Evolutionary conservation across 2,888 invertebrate genomes (phyloP), one percentile per base, ranked within the genome.

Genomic region (Leptopilina syphax): DNA sequence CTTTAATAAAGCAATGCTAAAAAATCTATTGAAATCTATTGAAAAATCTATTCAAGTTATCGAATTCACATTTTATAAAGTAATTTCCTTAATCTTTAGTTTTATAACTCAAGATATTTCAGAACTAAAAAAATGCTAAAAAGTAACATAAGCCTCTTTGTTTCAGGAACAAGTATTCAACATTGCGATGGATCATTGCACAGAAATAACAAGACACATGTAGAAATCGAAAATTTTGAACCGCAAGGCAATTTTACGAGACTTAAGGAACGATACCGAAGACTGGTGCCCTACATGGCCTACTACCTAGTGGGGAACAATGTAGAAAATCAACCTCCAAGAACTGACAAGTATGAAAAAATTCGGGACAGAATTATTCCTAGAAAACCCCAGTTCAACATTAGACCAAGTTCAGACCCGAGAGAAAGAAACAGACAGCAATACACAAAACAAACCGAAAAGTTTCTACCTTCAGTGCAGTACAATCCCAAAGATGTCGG

Each of bases 271-370:
- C 93, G 97, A 77, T 95, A 95, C 89, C 94, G 97, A 87, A 93
- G 97, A 83, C 92, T 97, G 76, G 95, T 97, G 88, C 97, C 97
- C 1, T 97, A 97, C 90, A 96, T 96, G 94, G 96, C 96, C 57
- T 97, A 95, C 92, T 97, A 96, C 90, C 93, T 94, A 47, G 93
- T 95, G n/a, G 94, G 93, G 65, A 94, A 95, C 80, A 94, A 95
- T 87, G 92, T 94, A 88, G 91, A 92, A 88, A 89, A 93, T 88
- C 81, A 92, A 60, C 83, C 92, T 91, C 82, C 91, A 87, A 50
- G 93, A 92, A 73, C 81, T 9, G 76, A 77, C 8, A 76, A 76
- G 13, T 68, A 83, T 24, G 41, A 66, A 5, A 83, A 84, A 13
- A 18, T 76, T 0, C 41, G 81, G 3, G 81, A 44, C 1, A 76